Base-by-base conservation (phyloP, 2,888 invertebrate genomes). In the Eutolmus rufibarbis region DNA sequence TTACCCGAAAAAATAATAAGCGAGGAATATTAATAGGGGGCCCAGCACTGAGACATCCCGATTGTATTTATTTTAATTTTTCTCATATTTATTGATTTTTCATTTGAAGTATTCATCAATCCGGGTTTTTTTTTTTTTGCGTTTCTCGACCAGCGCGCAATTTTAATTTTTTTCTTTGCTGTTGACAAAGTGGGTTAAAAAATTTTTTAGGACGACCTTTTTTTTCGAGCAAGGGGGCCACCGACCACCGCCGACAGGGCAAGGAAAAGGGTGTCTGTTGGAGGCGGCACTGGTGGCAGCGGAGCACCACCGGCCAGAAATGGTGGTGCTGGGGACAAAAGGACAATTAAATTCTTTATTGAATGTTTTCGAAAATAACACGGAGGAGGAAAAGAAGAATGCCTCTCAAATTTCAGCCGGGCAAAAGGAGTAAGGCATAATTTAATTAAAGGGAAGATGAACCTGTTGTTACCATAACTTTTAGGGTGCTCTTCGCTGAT, bases 291-390 rank as follows among this genome's bases (percentile, higher is more conserved):
- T 77, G 37, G 37, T 23, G 37, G 14, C n/a, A 16, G 84, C 37
- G 84, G 66, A 23, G 28, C 66, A 51, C 66, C 66, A 66, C 66
- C 66, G 23, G 66, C 28, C 66, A 66, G 28, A 66, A 66, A 23
- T 66, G 19, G 74, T 84, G 84, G 43, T 85, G 46, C 46, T 85
- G 74, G 85, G 85, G 86, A 82, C 86, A 88, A 88, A 88, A 87
- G 82, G 77, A 86, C 86, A 88, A 87, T 88, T 87, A 88, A 88
- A 87, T 86, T 86, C 87, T 88, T 88, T 86, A 88, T 88, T 88
- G 88, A 86, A 88, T 86, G 81, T 88, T 88, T 88, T 87, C 78
- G 86, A 87, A 87, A 87, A 88, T 84, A 87, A 87, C 86, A 85
- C 81, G 86, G 76, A 40, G 82, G 82, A 86, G 77, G 84, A 88